Evolutionary conservation across 37 sponge, comb jelly and placozoan species (phyloP).

Genomic region (Chondrosia reniformis): DNA sequence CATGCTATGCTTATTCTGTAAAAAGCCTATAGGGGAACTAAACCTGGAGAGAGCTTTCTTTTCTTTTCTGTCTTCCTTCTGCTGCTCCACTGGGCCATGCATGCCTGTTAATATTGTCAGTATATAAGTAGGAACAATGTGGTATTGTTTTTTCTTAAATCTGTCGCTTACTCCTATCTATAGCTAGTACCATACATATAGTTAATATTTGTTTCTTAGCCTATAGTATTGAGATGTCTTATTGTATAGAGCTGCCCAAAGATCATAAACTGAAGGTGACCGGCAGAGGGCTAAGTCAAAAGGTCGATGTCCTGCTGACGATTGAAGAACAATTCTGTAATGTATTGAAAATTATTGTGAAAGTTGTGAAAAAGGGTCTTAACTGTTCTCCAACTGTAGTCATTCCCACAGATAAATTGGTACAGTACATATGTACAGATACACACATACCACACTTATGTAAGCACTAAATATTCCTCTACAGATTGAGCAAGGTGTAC

Average conservation of each 20-base stretch:
- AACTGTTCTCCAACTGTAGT: too few species aligned
- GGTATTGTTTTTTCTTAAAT: too few species aligned
- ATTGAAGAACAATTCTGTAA: slow-evolving; percentile 5
- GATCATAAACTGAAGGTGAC: neutral
- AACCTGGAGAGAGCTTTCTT: too few species aligned
- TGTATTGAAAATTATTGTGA: neutral
- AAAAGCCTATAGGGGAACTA: too few species aligned
- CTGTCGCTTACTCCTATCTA: neutral
- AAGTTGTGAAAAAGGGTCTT: too few species aligned
- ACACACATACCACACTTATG: too few species aligned
- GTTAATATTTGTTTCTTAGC: neutral
- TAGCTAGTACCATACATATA: neutral
- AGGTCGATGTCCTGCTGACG: neutral
- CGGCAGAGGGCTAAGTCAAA: neutral
- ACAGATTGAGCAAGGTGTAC: too few species aligned
- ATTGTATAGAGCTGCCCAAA: slow-evolving; percentile 3
- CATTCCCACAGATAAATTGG: too few species aligned
- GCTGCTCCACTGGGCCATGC: neutral
- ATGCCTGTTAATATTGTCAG: neutral
- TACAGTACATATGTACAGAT: too few species aligned
- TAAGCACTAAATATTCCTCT: too few species aligned
- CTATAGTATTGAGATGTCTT: neutral
- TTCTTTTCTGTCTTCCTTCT: neutral
- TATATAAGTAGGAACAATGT: too few species aligned
- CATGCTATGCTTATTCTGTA: too few species aligned